Evolutionary conservation across 2,113 vertebrate species (phyloP), one percentile per base, ranked within the genome.

Genomic region (Micronycteris hirsuta): DNA sequence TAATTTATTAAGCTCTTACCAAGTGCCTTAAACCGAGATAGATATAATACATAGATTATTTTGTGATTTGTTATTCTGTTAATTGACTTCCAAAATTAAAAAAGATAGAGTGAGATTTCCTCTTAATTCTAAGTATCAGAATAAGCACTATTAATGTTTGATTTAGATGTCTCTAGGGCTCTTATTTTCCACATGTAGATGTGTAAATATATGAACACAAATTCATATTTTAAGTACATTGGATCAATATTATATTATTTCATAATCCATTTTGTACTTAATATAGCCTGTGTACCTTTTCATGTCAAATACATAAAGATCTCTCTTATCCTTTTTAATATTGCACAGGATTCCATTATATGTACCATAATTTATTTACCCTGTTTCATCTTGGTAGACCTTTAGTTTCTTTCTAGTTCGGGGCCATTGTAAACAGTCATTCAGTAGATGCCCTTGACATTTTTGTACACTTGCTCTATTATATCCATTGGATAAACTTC

Each of bases 21-120:
- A 45, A 78, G 14, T 76, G 52, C 70, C 43, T 73, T 67, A 67
- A 43, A 38, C 24, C 12, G 19, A 67, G 31, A 52, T 47, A 56
- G 73, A 16, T 49, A 36, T 36, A 43, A 4, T 58, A 31, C 22
- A 68, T 41, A 67, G 49, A 56, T 54, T 77, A 22, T 76, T 95
- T 91, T 85, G 78, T 74, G 11, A 24, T 68, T 47, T 86, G 33
- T 16, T 17, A 11, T 6, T 84, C 65, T 56, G 13, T 77, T 49
- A 76, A 76, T 49, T 54, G 70, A 86, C 81, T 81, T 20, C 28
- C 86, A 86, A 87, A 96, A 84, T 77, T 77, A 3, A 84, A 94
- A 95, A 74, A 45, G 20, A 54, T 45, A 56, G 52, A 54, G 20
- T 49, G 36, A 90, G 61, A 63, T 26, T 26, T 80, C 41, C 36